Conservation (phyloP, 2,797 vertebrate species). For the Brachyalestes nurse region DNA sequence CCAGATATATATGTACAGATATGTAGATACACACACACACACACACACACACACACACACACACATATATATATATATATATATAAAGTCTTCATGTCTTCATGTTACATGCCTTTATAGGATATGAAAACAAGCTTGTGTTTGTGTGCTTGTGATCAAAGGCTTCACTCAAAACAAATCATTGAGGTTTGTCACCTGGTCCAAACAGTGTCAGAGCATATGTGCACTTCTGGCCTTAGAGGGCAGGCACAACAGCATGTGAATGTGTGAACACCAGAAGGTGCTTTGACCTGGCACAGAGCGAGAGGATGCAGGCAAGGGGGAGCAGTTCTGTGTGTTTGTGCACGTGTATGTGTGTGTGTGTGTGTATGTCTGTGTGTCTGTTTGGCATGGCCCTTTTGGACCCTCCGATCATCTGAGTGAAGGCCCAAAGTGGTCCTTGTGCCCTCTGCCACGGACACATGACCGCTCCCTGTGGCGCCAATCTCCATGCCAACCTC, state of each 20-base stretch:
- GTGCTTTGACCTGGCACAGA: not conserved
- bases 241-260: not conserved
- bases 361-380: slow-evolving; percentile 5
- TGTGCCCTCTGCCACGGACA: slow-evolving; percentile 59
- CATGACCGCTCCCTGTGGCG: slow-evolving; percentile 53
- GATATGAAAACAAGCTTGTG: not conserved
- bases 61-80: no score
- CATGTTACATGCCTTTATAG: not conserved
- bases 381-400: slow-evolving; percentile 1
- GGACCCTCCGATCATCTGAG: slow-evolving; percentile 14
- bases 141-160: not conserved
- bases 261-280: not conserved
- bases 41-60: no score
- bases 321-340: not conserved
- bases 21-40: no score
- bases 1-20: no score
- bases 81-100: no score
- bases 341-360: no score
- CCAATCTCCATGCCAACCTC: slow-evolving; percentile 25
- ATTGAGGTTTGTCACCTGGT: not conserved
- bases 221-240: not conserved
- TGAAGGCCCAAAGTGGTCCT: slow-evolving; percentile 39
- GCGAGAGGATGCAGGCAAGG: not conserved
- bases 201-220: not conserved
- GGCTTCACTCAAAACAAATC: not conserved